These are phyloP conservation scores for Pantherophis vulpinus DNA, from an alignment of 2,797 vertebrate genomes.

Conservation along the genomic window DNA sequence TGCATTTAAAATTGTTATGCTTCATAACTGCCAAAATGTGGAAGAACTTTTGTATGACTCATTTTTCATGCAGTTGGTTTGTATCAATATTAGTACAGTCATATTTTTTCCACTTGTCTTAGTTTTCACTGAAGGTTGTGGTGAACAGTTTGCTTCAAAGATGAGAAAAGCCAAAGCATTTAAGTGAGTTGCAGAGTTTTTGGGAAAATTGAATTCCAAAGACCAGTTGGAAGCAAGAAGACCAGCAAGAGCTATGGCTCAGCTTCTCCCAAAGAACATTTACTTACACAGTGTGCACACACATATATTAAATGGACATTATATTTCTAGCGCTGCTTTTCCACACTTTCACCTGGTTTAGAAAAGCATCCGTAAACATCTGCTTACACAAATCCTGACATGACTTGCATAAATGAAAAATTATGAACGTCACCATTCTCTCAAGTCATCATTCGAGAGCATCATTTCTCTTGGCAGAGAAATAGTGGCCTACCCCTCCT, in stretches of 20 bases:
- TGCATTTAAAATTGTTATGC: constrained; percentile 55
- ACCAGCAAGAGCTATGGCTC: constrained; percentile 50
- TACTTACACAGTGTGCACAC: neutral
- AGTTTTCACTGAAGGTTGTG: constrained; percentile 3
- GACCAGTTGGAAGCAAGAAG: constrained; percentile 65
- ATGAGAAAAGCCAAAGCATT: constrained; percentile 64
- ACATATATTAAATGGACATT: constrained; percentile 59
- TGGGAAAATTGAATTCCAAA: constrained; percentile 56
- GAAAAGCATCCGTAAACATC: neutral
- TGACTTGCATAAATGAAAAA: neutral
- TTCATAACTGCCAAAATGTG: constrained; percentile 69
- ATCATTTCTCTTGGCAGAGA: neutral
- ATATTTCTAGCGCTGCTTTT: constrained; percentile 66
- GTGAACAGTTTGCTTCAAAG: constrained; percentile 52
- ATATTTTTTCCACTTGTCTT: constrained; percentile 8
- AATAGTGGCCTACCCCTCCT: neutral
- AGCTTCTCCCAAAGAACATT: constrained; percentile 64
- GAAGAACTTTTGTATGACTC: constrained; percentile 51
- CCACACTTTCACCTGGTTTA: constrained; percentile 56
- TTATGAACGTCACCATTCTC: neutral
- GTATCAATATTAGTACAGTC: neutral
- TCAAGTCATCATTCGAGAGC: neutral
- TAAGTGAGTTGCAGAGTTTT: constrained; percentile 60
- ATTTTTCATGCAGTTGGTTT: neutral
- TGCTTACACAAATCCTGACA: neutral